These are phyloP conservation scores for Pyrgilauda ruficollis DNA, from an alignment of 2,113 vertebrate species.

Conservation along the genomic window DNA sequence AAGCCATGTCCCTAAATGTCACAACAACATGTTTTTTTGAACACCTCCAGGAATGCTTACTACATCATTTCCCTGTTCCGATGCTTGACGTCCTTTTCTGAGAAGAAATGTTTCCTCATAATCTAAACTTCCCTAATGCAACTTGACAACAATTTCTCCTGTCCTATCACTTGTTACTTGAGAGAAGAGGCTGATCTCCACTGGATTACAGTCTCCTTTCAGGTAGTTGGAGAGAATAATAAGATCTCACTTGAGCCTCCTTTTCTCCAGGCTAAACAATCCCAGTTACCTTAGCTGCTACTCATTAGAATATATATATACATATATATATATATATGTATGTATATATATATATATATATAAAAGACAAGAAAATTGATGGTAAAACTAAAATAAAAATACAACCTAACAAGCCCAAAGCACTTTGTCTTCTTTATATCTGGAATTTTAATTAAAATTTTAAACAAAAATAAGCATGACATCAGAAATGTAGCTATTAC, in stretches of 20 bases:
- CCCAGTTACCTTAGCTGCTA: not conserved
- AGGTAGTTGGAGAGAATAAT: not conserved
- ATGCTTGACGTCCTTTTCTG: not conserved
- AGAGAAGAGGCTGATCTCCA: not conserved
- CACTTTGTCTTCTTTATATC: not conserved
- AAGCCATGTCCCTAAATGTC: not conserved
- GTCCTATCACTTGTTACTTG: not conserved
- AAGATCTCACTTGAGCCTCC: not conserved
- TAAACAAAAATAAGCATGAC: slow-evolving; percentile 14
- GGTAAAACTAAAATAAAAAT: not conserved
- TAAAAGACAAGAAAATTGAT: not conserved
- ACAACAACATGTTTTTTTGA: not conserved
- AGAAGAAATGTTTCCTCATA: not conserved
- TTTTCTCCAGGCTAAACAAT: not conserved
- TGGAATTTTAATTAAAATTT: slow-evolving; percentile 1
- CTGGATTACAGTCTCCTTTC: not conserved
- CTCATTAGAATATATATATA: not conserved
- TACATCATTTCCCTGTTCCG: not conserved
- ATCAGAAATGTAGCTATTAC: slow-evolving; percentile 25
- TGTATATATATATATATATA: not conserved
- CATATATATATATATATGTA: too few relatives aligned
- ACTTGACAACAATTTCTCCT: not conserved
- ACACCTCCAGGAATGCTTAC: not conserved
- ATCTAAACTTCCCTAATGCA: not conserved
- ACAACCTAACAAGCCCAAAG: not conserved